Evolutionary conservation across 2,113 vertebrate species (phyloP).

Genomic region (Myiozetetes cayanensis): DNA sequence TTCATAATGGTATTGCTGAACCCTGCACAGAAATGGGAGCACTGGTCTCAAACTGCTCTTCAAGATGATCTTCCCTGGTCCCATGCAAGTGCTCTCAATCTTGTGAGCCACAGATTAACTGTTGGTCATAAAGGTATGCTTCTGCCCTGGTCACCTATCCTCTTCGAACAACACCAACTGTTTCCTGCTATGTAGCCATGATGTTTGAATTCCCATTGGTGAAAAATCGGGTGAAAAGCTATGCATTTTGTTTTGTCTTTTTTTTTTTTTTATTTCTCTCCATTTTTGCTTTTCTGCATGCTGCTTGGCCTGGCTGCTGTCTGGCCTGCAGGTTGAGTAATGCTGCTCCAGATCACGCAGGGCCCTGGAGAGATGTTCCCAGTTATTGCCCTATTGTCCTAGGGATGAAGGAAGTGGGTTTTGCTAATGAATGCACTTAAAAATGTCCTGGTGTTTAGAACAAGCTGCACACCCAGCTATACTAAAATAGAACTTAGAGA

Average conservation of each 20-base stretch:
- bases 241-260: background rate
- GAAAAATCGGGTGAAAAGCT: background rate
- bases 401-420: background rate
- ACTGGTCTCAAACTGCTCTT: background rate
- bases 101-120: background rate
- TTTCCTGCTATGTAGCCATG: background rate
- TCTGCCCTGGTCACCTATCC: background rate
- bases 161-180: background rate
- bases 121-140: background rate
- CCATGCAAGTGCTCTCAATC: background rate
- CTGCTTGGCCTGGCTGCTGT: background rate
- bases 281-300: background rate
- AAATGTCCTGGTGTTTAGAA: background rate
- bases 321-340: conserved; percentile 1
- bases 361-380: background rate
- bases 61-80: background rate
- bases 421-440: background rate
- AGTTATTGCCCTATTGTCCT: conserved; percentile 26
- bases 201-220: background rate
- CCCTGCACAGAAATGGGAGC: background rate
- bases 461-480: background rate
- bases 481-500: background rate
- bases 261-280: background rate
- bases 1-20: background rate
- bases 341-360: background rate